These are phyloP conservation scores for Stichopus horrens DNA, from an alignment of 53 echinoderm and acorn worm species.

Conservation along the genomic window DNA sequence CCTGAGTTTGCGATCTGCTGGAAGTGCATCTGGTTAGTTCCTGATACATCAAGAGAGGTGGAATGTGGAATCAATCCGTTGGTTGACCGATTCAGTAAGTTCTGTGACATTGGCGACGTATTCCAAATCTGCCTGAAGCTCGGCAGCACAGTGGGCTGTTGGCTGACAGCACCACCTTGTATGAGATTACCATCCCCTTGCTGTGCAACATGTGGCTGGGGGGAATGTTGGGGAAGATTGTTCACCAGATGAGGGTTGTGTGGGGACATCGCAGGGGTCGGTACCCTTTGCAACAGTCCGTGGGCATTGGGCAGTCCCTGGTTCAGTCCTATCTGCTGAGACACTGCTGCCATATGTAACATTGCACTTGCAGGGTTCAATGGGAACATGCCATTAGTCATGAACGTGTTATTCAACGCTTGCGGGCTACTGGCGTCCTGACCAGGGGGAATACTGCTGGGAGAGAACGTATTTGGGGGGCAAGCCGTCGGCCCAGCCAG, in stretches of 20 bases:
- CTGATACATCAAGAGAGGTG: conserved; percentile 53
- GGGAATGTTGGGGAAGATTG: conserved; percentile 64
- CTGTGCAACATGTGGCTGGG: conserved; percentile 43
- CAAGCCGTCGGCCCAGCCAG: conserved; percentile 52
- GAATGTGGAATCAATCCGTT: conserved; percentile 53
- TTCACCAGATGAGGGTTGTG: conserved; percentile 68
- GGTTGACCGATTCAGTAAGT: conserved; percentile 40
- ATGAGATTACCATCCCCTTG: conserved; percentile 32
- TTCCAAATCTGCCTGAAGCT: conserved; percentile 95
- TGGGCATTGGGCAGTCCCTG: conserved; percentile 52
- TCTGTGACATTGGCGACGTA: conserved; percentile 49
- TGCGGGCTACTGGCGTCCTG: conserved; percentile 52
- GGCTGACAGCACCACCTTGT: conserved; percentile 38
- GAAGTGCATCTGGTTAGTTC: conserved; percentile 52
- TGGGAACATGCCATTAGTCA: conserved; percentile 47
- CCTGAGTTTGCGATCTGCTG: conserved; percentile 31
- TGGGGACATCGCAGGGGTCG: conserved; percentile 72
- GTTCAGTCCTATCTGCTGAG: conserved; percentile 57
- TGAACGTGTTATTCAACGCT: conserved; percentile 30
- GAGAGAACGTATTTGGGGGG: conserved; percentile 33
- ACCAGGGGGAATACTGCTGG: conserved; percentile 22
- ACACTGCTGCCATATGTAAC: conserved; percentile 67
- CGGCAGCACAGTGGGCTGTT: conserved; percentile 69
- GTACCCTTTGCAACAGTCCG: conserved; percentile 53
- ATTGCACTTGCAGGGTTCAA: conserved; percentile 82